Conservation (phyloP, 2,797 vertebrate genomes). For the Rhyacichthys aspro region DNA sequence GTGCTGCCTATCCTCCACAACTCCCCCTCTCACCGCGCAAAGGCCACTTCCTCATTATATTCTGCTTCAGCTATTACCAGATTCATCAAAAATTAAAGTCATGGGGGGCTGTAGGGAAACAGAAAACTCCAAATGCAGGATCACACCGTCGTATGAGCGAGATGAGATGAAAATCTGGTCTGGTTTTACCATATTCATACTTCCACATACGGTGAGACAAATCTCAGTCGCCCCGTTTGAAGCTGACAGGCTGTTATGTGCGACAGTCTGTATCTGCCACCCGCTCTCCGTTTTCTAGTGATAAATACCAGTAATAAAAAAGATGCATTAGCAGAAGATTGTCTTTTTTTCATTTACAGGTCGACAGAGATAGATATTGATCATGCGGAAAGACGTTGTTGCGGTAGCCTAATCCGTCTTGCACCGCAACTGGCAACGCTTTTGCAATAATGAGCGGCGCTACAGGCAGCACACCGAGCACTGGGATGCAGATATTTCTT, state of each 20-base stretch:
- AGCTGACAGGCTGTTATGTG: conserved; percentile 68
- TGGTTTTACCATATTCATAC: conserved; percentile 66
- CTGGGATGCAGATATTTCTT: conserved; percentile 40
- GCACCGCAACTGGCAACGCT: conserved; percentile 54
- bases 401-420: conserved; percentile 61
- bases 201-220: conserved; percentile 70
- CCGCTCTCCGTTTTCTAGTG: conserved; percentile 56
- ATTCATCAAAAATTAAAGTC: conserved; percentile 80
- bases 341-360: conserved; percentile 73
- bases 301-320: conserved; percentile 79
- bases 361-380: conserved; percentile 77
- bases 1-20: conserved; percentile 50
- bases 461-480: conserved; percentile 40
- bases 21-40: conserved; percentile 48
- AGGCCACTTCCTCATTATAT: conserved; percentile 68
- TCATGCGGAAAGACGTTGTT: conserved; percentile 69
- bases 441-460: conserved; percentile 52
- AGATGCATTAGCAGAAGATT: conserved; percentile 73
- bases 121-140: conserved; percentile 47
- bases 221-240: conserved; percentile 64
- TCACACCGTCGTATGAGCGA: conserved; percentile 35
- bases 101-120: conserved; percentile 58
- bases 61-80: conserved; percentile 67
- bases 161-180: conserved; percentile 47
- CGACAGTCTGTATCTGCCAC: conserved; percentile 21